These are phyloP conservation scores for Myotis davidii DNA, from an alignment of 2,113 vertebrate species.

Conservation along the genomic window DNA sequence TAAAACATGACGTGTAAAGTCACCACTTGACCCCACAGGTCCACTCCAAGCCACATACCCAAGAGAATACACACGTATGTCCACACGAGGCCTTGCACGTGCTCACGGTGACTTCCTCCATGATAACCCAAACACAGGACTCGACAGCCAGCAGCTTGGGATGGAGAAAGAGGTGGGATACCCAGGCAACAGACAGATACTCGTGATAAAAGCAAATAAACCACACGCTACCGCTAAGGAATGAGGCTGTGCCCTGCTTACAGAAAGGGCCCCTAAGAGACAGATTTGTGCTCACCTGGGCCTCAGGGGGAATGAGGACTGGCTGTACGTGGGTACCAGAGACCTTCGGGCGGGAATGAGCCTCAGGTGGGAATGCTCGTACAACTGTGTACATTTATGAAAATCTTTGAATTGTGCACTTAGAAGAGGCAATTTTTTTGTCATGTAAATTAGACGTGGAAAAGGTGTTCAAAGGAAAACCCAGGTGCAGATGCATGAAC, in stretches of 20 bases:
- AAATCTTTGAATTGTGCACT: neutral
- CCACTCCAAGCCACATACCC: neutral
- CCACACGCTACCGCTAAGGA: too few relatives aligned
- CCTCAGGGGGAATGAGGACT: accelerated
- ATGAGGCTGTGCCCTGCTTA: too few relatives aligned
- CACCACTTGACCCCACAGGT: neutral
- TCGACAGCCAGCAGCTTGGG: accelerated
- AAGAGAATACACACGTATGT: accelerated
- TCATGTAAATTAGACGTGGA: neutral
- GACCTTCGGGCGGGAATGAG: neutral
- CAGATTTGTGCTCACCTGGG: accelerated
- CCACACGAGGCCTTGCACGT: neutral
- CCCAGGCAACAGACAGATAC: neutral
- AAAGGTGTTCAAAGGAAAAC: neutral
- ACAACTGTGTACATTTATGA: accelerated
- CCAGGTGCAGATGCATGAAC: neutral
- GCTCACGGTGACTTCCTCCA: accelerated
- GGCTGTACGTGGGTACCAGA: accelerated
- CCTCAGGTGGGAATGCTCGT: neutral
- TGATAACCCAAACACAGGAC: accelerated
- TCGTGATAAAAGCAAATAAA: too few relatives aligned
- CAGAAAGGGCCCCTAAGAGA: neutral
- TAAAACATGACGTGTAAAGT: neutral
- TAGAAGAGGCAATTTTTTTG: neutral
- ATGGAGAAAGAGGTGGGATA: accelerated